Percentiles rank a stretch among this genome's conserved stretches.
Conservation (phyloP, 2,797 vertebrate genomes). For the Rhincodon typus region DNA sequence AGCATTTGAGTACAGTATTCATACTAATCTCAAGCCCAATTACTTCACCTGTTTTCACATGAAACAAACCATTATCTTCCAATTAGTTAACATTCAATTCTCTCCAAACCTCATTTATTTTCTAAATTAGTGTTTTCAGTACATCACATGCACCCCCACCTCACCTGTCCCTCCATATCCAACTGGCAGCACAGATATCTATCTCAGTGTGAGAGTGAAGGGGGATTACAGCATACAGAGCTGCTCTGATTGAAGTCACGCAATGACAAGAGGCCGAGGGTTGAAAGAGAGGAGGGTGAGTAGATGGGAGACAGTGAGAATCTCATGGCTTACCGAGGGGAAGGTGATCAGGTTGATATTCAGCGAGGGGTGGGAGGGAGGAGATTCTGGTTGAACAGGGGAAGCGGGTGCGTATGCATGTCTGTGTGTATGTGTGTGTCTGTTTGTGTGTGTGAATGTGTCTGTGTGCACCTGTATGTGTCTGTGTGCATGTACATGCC, state of each 20-base stretch:
- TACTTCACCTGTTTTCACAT: neutral
- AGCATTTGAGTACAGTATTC: neutral
- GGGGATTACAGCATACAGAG: neutral
- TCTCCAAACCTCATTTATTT: neutral
- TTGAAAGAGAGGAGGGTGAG: neutral
- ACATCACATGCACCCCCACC: neutral
- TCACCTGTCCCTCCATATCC: neutral
- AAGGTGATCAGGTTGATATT: neutral
- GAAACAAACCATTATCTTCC: constrained; percentile 14
- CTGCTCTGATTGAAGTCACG: too few species aligned
- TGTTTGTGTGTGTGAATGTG: too few species aligned
- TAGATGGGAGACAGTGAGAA: neutral
- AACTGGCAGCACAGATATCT: neutral
- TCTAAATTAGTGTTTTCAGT: neutral
- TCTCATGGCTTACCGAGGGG: neutral
- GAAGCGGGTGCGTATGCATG: too few species aligned
- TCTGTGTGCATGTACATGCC: too few species aligned
- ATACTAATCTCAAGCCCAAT: neutral
- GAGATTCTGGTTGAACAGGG: neutral
- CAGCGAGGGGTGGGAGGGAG: neutral
- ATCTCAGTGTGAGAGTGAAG: neutral
- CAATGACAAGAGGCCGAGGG: neutral
- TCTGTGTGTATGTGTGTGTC: too few species aligned
- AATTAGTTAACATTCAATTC: constrained; percentile 23
- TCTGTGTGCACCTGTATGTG: too few species aligned